These are phyloP conservation scores for Schizopygopsis malacanthus DNA, from an alignment of 2,797 vertebrate genomes.

Conservation along the genomic window DNA sequence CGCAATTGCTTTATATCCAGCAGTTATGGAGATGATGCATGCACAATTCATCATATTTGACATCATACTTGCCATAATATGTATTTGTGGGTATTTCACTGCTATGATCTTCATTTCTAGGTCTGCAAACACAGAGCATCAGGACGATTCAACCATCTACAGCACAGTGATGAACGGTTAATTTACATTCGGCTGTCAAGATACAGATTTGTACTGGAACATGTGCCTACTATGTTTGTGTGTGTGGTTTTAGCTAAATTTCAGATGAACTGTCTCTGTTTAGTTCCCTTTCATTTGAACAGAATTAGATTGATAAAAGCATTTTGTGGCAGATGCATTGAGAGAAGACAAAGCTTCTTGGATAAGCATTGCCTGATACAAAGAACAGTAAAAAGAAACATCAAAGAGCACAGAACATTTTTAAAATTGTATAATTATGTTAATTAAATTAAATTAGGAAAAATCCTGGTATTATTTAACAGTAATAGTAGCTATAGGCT, in stretches of 20 bases:
- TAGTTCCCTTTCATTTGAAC: background rate
- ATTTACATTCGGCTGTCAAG: background rate
- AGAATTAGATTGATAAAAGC: background rate
- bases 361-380: background rate
- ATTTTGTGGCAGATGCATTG: too few species aligned
- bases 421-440: background rate
- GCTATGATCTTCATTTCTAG: conserved; percentile 9
- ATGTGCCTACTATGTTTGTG: background rate
- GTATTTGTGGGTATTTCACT: background rate
- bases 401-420: background rate
- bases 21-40: background rate
- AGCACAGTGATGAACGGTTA: background rate
- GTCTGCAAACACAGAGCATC: background rate
- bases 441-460: background rate
- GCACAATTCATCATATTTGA: background rate
- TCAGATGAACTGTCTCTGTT: background rate
- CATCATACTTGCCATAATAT: background rate
- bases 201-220: background rate
- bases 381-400: background rate
- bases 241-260: background rate
- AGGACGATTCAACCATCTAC: conserved; percentile 12
- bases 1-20: background rate
- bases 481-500: background rate
- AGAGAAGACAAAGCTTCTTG: background rate
- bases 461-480: background rate